Conservation (phyloP, 2,797 vertebrate genomes). For the Setipinna tenuifilis region DNA sequence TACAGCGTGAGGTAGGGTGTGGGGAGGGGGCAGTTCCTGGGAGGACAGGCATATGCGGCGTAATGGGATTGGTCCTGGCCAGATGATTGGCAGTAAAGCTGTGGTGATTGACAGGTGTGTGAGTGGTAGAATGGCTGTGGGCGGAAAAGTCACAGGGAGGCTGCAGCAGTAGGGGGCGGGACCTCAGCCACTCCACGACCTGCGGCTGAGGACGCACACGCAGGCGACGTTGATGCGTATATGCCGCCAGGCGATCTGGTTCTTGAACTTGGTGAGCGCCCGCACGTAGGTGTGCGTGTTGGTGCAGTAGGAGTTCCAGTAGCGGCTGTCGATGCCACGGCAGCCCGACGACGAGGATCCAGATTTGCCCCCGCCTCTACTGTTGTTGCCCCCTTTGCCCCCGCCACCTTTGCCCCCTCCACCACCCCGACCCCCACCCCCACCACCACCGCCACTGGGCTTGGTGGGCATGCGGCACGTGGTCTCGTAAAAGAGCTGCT, state of each 20-base stretch:
- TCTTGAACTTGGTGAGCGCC: constrained; percentile 88
- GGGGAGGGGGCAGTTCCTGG: constrained; percentile 53
- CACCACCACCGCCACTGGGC: background rate
- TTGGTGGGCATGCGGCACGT: constrained; percentile 74
- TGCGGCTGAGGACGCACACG: constrained; percentile 95
- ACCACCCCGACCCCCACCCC: background rate
- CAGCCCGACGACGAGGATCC: constrained; percentile 85
- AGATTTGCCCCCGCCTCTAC: constrained; percentile 72
- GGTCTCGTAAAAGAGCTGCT: constrained; percentile 97
- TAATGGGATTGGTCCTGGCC: constrained; percentile 56
- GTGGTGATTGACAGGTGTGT: constrained; percentile 64
- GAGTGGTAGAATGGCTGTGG: constrained; percentile 8
- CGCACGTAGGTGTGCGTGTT: constrained; percentile 96
- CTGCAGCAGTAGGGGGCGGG: constrained; percentile 53
- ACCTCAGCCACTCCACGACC: constrained; percentile 82
- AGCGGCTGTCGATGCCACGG: constrained; percentile 91
- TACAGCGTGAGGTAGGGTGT: constrained; percentile 90
- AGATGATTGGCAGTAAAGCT: constrained; percentile 77
- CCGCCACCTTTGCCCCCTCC: constrained; percentile 65
- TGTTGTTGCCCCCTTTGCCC: background rate
- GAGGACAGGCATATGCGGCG: constrained; percentile 13
- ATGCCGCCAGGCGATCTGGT: constrained; percentile 91
- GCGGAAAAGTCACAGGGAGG: constrained; percentile 41
- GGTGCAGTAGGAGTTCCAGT: constrained; percentile 99
- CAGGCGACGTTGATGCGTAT: constrained; percentile 96